phyloP scores from a whole-genome alignment of 2,113 vertebrate genomes.

The Python bivittatus region DNA sequence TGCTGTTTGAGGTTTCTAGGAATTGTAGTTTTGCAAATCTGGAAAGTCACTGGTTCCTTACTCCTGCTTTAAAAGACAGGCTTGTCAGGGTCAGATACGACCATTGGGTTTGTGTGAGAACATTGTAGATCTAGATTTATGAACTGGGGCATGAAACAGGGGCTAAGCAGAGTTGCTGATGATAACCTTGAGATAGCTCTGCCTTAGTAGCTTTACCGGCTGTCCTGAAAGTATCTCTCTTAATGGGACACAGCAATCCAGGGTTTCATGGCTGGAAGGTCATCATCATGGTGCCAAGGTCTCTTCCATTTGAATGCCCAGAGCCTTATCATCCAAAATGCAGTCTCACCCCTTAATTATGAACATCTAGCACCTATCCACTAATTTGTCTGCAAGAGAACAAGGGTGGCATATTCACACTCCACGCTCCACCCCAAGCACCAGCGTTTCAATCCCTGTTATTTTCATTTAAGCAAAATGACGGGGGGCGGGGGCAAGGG shows the following conservation, averaged over 20 bases:
- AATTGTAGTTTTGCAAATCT: too few relatives aligned
- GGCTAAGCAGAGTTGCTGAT: not conserved
- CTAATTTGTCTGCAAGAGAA: conserved; percentile 38
- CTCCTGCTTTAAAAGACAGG: too few relatives aligned
- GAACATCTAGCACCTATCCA: conserved; percentile 14
- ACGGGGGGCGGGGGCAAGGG: conserved; percentile 9
- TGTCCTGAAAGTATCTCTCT: not conserved
- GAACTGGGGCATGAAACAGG: too few relatives aligned
- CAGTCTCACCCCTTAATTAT: conserved; percentile 24
- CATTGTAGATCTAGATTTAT: too few relatives aligned
- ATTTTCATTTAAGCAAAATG: conserved; percentile 25
- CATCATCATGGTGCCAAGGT: not conserved
- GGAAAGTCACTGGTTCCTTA: too few relatives aligned
- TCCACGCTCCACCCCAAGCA: not conserved
- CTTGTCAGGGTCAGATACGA: too few relatives aligned
- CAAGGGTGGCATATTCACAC: not conserved
- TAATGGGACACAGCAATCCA: not conserved
- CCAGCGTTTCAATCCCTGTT: conserved; percentile 29
- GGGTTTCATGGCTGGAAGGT: not conserved
- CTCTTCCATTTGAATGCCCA: not conserved
- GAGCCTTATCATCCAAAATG: not conserved
- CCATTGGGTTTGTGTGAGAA: too few relatives aligned
- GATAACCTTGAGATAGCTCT: not conserved
- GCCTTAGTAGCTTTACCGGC: not conserved
- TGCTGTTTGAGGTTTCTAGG: too few relatives aligned